Base-by-base conservation (phyloP, 2,113 vertebrate genomes). In the Albula goreensis region DNA sequence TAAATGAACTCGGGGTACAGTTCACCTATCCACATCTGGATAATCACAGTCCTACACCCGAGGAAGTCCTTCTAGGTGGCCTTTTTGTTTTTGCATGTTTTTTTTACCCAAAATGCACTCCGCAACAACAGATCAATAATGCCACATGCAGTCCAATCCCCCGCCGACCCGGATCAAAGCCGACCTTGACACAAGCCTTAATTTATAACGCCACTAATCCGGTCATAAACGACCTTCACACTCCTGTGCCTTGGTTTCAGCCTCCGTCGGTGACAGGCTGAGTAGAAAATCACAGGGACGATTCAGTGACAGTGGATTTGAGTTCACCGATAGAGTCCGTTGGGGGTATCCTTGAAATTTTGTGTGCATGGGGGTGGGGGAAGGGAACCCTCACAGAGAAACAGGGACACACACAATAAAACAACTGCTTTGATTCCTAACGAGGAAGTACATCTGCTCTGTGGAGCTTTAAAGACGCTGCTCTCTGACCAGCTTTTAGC, bases 201-300 rank as follows among this genome's bases (percentile, higher is more conserved):
- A 85, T 85, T 81, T 81, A 81, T 66, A 48, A 80, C 7, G 78
- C 13, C 66, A 63, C 52, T 66, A 50, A 81, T 48, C 56, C 25
- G 22, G 25, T 22, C n/a, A 78, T 79, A 49, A 56, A 19, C 22
- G 70, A 78, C 74, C 74, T 57, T 57, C 51, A 85, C 74, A 79
- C 25, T 56, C 53, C 53, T 56, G 53, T 19, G 50, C 11, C 4
- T 10, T 1, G 13, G 63, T 31, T 57, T 50, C n/a, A 22, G 49
- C 10, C 50, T n/a, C 31, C 11, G 48, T 19, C 78, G 31, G 31
- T 41, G 13, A 50, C 17, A 50, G 31, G 49, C 22, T 1, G 41
- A 63, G 56, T 50, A 78, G 80, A 82, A 79, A 85, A 85, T 79
- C 83, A 79, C 25, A 52, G 63, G 49, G 19, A 22, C 17, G 25